Evolutionary conservation across 2,113 vertebrate genomes (phyloP).

Genomic region (Tragelaphus scriptus): DNA sequence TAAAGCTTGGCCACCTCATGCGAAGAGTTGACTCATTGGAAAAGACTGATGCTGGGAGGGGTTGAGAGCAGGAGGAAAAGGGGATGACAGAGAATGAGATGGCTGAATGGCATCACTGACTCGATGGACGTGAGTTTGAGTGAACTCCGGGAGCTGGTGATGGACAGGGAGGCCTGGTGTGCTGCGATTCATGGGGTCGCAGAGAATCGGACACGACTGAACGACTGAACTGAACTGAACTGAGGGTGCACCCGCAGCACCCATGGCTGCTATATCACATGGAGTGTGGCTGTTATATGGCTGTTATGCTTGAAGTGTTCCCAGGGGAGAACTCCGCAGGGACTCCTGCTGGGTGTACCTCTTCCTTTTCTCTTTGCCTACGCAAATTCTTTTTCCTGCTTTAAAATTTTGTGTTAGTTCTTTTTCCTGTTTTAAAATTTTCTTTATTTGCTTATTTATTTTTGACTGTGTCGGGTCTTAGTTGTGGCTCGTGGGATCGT

Average conservation of each 20-base stretch:
- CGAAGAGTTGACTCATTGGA: too few species aligned
- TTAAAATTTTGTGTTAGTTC: neutral
- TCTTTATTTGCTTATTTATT: neutral
- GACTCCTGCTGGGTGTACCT: neutral
- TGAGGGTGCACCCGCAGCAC: rapidly evolving
- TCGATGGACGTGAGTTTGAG: rapidly evolving
- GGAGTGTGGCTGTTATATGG: neutral
- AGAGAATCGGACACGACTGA: too few species aligned
- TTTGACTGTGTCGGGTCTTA: neutral
- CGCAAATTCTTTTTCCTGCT: neutral
- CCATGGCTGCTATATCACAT: neutral
- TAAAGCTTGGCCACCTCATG: too few species aligned
- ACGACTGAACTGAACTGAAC: too few species aligned
- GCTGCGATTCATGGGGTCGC: too few species aligned
- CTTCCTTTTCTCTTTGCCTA: neutral
- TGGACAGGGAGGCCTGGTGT: too few species aligned
- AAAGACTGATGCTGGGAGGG: too few species aligned
- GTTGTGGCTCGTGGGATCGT: neutral
- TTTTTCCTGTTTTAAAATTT: neutral
- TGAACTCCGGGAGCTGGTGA: too few species aligned
- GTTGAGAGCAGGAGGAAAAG: too few species aligned
- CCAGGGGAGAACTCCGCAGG: neutral
- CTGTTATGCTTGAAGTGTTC: neutral
- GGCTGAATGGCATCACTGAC: too few species aligned
- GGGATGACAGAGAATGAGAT: too few species aligned